These are phyloP conservation scores for Dynastes grantii DNA, from an alignment of 2,888 invertebrate species.

Conservation along the genomic window DNA sequence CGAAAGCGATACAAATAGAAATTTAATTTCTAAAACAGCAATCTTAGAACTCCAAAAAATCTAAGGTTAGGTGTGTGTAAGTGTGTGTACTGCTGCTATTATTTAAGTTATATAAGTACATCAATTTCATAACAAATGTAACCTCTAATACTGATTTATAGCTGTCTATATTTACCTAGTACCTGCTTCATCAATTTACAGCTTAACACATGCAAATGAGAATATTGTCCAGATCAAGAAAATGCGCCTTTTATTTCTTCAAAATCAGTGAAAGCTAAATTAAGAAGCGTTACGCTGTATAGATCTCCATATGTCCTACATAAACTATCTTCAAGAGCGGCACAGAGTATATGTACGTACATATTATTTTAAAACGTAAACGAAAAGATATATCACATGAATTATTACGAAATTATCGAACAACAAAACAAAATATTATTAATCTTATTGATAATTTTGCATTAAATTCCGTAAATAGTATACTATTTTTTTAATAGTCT, in stretches of 20 bases:
- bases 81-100: too few species aligned
- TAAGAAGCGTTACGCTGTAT: neutral
- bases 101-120: neutral
- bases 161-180: neutral
- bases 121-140: slow-evolving; percentile 7
- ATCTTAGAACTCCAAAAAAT: neutral
- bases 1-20: too few species aligned
- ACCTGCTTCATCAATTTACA: neutral
- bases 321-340: too few species aligned
- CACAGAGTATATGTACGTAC: too few species aligned
- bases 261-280: slow-evolving; percentile 8
- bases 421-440: too few species aligned
- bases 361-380: too few species aligned
- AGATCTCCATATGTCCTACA: neutral
- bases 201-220: slow-evolving; percentile 8
- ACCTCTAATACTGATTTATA: slow-evolving; percentile 11
- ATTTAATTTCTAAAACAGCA: too few species aligned
- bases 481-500: neutral
- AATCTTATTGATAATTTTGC: too few species aligned
- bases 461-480: too few species aligned
- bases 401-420: too few species aligned
- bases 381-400: too few species aligned
- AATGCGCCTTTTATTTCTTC: neutral
- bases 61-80: too few species aligned
- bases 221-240: neutral